Evolutionary conservation across 2,888 invertebrate species (phyloP), one percentile per base, ranked within the genome.

Genomic region (Punctoribates punctum): DNA sequence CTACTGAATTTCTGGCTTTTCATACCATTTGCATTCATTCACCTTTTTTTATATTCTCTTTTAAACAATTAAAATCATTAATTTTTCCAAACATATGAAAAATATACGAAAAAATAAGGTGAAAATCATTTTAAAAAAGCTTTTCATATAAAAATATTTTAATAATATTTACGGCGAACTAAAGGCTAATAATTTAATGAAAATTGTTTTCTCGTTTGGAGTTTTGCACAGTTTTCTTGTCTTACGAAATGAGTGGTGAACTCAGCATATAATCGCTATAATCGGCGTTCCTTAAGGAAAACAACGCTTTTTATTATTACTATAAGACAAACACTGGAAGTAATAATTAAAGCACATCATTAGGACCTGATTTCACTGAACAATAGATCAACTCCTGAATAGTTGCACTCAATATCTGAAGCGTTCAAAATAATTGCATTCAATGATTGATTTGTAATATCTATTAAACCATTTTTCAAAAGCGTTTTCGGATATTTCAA

Each of bases 1-100:
- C 60, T 60, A 60, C 60, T 60, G 60, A 60, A 60, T 27, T 60
- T 60, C 6, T 60, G 51, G 51, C 51, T 51, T 51, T 51, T 51
- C n/a, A 51, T n/a, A 1, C 42, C 42, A n/a, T 51, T 11, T 48
- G 48, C 15, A 48, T 48, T 15, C 48, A 17, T 48, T 48, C 17
- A 48, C 48, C n/a, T 48, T 48, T 48, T n/a, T 48, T 15, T n/a
- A 17, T 48, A 48, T 48, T 17, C n/a, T 17, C 3, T 48, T 48
- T 11, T 48, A 17, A 48, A 48, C 48, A 48, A 48, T 48, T 48
- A 60, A 60, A 60, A 6, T 54, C 54, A 54, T 60, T 60, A 60
- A 23, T 25, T 60, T 51, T 51, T 51, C n/a, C 51, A n/a, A 51
- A 51, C 17, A 51, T 51, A n/a, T 51, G 51, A 3, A 51, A 51